phyloP scores from a whole-genome alignment of 2,113 vertebrate genomes.

The Plecotus auritus region DNA sequence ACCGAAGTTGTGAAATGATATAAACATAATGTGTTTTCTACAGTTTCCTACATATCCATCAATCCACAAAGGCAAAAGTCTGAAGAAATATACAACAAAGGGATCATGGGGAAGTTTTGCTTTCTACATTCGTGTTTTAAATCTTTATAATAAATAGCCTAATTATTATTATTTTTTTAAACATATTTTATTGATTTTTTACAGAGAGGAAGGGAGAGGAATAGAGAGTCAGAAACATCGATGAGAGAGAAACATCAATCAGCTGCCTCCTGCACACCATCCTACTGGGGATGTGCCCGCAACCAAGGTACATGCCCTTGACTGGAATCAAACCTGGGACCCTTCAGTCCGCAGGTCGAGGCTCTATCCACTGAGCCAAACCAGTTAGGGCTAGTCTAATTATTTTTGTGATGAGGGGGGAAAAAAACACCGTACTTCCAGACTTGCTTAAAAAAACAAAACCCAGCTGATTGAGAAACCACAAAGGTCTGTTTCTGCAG shows the following conservation, averaged over 20 bases:
- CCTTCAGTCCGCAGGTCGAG: no score
- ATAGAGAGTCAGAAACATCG: no score
- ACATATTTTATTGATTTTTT: no score
- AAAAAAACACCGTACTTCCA: background rate
- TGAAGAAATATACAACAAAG: background rate
- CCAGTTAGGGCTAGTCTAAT: background rate
- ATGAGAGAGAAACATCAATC: no score
- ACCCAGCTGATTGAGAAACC: background rate
- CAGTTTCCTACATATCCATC: background rate
- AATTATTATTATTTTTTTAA: background rate
- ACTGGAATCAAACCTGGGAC: no score
- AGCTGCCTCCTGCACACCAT: no score
- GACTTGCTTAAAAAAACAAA: slow-evolving; percentile 18
- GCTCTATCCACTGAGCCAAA: no score
- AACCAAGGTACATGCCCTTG: no score
- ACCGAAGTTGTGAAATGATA: background rate
- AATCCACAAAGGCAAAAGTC: background rate
- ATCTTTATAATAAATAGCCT: background rate
- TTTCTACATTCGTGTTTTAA: slow-evolving; percentile 1
- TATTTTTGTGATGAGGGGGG: background rate
- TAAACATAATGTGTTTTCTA: background rate
- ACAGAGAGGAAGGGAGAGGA: no score
- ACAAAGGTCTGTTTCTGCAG: background rate
- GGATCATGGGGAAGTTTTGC: background rate
- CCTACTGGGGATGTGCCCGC: no score